A percentile compares a stretch with the other conserved stretches of the same genome.
These are phyloP conservation scores for Oncopeltus fasciatus DNA, from an alignment of 1,140 invertebrate species.

Conservation along the genomic window DNA sequence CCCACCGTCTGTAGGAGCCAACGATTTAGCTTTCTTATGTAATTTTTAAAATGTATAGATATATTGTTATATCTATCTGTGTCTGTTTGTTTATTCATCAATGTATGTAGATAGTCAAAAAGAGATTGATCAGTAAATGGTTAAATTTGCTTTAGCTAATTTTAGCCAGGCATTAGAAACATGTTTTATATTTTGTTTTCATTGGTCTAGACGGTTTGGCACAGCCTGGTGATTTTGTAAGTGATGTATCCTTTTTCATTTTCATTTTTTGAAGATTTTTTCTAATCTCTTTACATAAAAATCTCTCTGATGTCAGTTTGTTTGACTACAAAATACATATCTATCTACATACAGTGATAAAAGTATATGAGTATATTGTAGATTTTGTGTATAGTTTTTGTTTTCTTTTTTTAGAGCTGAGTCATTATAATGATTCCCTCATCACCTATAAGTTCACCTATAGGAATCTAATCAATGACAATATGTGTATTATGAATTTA, in stretches of 20 bases:
- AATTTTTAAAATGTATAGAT: not conserved
- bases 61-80: not conserved
- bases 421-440: not conserved
- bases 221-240: conserved; percentile 9
- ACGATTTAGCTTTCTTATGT: not conserved
- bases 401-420: not conserved
- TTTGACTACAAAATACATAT: not conserved
- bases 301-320: too few relatives aligned
- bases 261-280: not conserved
- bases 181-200: not conserved
- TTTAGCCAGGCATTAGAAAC: not conserved
- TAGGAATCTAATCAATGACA: not conserved
- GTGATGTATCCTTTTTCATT: not conserved
- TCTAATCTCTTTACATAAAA: too few relatives aligned
- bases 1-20: conserved; percentile 4
- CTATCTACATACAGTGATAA: conserved; percentile 9
- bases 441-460: not conserved
- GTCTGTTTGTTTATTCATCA: not conserved
- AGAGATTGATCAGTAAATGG: not conserved
- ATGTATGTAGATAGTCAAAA: conserved; percentile 2
- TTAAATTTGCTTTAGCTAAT: not conserved
- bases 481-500: conserved; percentile 5
- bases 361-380: not conserved
- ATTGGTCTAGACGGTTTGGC: conserved; percentile 2
- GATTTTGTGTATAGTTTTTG: not conserved